Evolutionary conservation across 2,113 vertebrate genomes (phyloP).

Genomic region (Piliocolobus tephrosceles): DNA sequence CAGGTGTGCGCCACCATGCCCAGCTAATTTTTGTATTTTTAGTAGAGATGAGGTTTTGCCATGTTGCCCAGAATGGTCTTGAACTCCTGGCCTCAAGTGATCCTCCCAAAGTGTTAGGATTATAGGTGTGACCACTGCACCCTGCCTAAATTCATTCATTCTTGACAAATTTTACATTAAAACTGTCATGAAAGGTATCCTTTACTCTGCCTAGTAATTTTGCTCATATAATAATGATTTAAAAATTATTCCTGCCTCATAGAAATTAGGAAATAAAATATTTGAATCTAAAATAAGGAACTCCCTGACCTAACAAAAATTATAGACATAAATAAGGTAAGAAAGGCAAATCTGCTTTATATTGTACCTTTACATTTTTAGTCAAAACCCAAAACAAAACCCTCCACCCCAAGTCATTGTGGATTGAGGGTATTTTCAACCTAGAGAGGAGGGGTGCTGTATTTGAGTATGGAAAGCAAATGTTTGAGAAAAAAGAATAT

Average conservation of each 20-base stretch:
- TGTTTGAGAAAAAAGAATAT: neutral
- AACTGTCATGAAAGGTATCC: neutral
- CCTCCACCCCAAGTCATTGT: neutral
- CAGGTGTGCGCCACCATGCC: too few relatives aligned
- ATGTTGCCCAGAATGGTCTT: too few relatives aligned
- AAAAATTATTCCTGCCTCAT: neutral
- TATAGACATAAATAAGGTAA: neutral
- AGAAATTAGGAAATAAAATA: slow-evolving; percentile 4
- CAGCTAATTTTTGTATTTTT: too few relatives aligned
- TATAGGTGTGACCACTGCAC: too few relatives aligned
- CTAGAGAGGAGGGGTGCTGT: neutral
- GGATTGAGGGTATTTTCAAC: neutral
- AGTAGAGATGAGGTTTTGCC: too few relatives aligned
- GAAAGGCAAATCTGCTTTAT: neutral
- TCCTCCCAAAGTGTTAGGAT: too few relatives aligned
- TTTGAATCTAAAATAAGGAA: neutral
- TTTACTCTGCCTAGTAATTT: neutral
- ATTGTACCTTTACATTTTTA: neutral
- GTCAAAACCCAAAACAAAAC: neutral
- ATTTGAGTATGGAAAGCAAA: neutral
- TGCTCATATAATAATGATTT: neutral
- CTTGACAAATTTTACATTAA: neutral
- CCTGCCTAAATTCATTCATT: neutral
- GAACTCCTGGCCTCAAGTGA: too few relatives aligned
- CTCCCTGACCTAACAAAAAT: neutral